phyloP scores from a whole-genome alignment of 2,113 vertebrate genomes.

The Asarcornis scutulata region DNA sequence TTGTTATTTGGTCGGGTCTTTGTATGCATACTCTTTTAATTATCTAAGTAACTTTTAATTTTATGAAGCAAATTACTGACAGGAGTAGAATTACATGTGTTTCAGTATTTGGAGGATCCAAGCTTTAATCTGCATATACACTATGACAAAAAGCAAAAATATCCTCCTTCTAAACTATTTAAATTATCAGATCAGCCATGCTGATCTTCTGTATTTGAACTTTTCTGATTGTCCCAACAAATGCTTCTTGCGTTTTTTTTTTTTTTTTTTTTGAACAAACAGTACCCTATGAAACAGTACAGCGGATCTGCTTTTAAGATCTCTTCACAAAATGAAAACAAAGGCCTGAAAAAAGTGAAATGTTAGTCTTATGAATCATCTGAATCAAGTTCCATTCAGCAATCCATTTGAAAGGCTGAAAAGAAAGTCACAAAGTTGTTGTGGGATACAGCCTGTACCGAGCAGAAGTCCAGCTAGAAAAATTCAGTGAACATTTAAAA shows the following conservation, averaged over 20 bases:
- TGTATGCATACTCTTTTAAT: background rate
- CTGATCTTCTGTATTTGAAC: background rate
- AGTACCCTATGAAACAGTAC: background rate
- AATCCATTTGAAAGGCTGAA: background rate
- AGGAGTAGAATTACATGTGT: background rate
- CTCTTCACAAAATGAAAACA: background rate
- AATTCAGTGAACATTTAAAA: background rate
- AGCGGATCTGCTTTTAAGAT: background rate
- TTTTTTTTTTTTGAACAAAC: background rate
- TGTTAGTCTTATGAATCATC: background rate
- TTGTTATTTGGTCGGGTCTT: background rate
- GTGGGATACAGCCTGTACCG: background rate
- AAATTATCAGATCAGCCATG: background rate
- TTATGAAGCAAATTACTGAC: background rate
- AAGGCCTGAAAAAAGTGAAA: background rate
- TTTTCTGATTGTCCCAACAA: background rate
- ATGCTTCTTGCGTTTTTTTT: background rate
- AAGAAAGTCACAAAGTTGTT: background rate
- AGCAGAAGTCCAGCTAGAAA: background rate
- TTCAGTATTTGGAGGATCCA: background rate
- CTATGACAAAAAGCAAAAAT: background rate
- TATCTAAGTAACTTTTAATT: background rate
- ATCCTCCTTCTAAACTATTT: background rate
- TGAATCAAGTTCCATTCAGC: background rate
- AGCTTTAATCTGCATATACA: background rate